Percentiles rank a stretch among this genome's conserved stretches.
These are phyloP conservation scores for Agonopterix arenella DNA, from an alignment of 2,888 invertebrate genomes.

Conservation along the genomic window DNA sequence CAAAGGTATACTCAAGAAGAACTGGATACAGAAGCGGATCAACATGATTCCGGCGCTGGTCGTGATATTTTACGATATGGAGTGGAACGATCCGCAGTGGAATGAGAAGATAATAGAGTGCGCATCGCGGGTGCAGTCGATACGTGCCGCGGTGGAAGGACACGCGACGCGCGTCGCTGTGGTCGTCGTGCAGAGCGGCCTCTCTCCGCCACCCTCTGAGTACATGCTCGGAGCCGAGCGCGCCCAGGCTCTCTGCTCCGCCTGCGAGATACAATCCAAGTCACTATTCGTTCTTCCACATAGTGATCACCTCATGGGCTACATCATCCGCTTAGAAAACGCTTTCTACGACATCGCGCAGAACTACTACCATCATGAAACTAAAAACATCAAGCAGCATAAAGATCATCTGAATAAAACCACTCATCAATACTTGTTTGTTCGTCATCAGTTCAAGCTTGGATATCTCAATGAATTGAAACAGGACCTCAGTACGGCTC, in stretches of 20 bases:
- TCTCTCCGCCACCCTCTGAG: conserved; percentile 86
- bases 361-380: conserved; percentile 93
- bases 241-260: conserved; percentile 91
- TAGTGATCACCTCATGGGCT: conserved; percentile 89
- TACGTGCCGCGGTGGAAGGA: conserved; percentile 84
- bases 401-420: conserved; percentile 93
- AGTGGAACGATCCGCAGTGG: conserved; percentile 98
- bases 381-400: conserved; percentile 90
- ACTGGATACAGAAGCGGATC: conserved; percentile 97
- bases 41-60: conserved; percentile 93
- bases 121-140: conserved; percentile 90
- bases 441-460: conserved; percentile 97
- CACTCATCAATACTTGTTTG: conserved; percentile 93
- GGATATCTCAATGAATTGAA: conserved; percentile 96
- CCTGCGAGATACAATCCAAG: conserved; percentile 95
- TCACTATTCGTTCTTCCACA: conserved; percentile 94
- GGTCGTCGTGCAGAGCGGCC: conserved; percentile 92
- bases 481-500: conserved; percentile 90
- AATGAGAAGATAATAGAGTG: conserved; percentile 96
- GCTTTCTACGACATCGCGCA: conserved; percentile 96
- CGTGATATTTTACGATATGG: conserved; percentile 96
- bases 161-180: conserved; percentile 88
- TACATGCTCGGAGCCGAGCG: conserved; percentile 92
- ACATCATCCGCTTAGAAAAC: conserved; percentile 88
- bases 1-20: conserved; percentile 94